Evolutionary conservation across 2,797 vertebrate species (phyloP), one percentile per base, ranked within the genome.

Genomic region (Scarus forsteni): DNA sequence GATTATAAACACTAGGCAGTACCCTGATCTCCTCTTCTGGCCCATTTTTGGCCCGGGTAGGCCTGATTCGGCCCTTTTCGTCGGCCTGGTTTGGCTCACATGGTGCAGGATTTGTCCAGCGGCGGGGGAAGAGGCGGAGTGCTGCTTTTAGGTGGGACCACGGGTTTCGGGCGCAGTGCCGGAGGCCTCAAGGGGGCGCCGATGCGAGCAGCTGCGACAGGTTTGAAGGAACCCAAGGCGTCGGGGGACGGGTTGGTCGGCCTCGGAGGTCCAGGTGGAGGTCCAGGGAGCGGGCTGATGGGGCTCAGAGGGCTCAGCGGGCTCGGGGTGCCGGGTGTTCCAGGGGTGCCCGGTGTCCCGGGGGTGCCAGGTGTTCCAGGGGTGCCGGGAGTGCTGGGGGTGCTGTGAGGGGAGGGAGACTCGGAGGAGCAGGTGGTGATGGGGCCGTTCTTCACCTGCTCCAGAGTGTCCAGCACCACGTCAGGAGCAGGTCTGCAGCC

Each of bases 51-150:
- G 91, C 88, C 89, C 14, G 77, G 87, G 77, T 88, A 34, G 89
- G 92, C 92, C 89, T 90, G 74, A 87, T 89, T 90, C 40, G 80
- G 90, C 91, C 86, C 82, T 48, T 67, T 73, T 53, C 5, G n/a
- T 84, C 2, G 83, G 81, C 88, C 81, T 42, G 55, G 75, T 89
- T 95, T 79, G 83, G 83, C 90, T 96, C 94, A 99, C 98, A 99
- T 99, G 63, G 97, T 99, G 95, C 97, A 98, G 72, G 98, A 99
- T 89, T 99, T 99, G 94, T 99, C 98, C 8, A 96, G 83, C 11
- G 97, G 93, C 6, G 96, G 95, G 85, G 96, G 97, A 56, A 90
- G 91, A 60, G 94, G 93, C 2, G 96, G 90, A 35, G 96, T 94
- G 73, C 96, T 96, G 91, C 97, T 98, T 95, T 98, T 99, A 81